Evolutionary conservation across 2,797 vertebrate genomes (phyloP), one percentile per base, ranked within the genome.

Genomic region (Huso huso): DNA sequence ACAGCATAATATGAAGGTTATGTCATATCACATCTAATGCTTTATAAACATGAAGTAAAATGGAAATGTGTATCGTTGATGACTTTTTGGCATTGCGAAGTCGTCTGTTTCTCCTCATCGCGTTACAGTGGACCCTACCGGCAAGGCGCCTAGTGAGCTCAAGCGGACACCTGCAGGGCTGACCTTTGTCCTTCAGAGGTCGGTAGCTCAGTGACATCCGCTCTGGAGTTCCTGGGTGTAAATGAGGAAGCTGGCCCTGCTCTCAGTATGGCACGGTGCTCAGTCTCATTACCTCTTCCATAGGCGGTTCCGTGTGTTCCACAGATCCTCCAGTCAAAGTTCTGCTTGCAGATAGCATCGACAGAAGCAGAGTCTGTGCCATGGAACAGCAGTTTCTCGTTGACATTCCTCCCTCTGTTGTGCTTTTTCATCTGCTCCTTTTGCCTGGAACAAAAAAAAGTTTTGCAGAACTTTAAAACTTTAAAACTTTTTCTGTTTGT

Each of bases 241-340:
- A 18, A 18, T 18, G 18, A 18, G 18, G 18, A 18, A 18, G 18
- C 18, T 18, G 18, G 18, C 18, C 18, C 18, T 18, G 18, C 18
- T 18, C 18, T 18, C 18, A 18, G 18, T 18, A 18, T 18, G 18
- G 18, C 18, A 18, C 18, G 18, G 18, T 18, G 18, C 18, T 18
- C 18, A 18, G 18, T 18, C 18, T 18, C 48, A 12, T 0, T 77
- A 93, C 92, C 92, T 80, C 85, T 89, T 71, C 92, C 92, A 0
- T 89, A 93, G 18, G 80, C 80, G 3, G 90, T 88, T 51, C 87
- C 89, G 0, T 93, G 84, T 50, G 83, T 73, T 18, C 90, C 90
- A 5, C 86, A 89, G 74, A 90, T 75, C 37, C 88, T 82, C 87
- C 90, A 91, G 72, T 93, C 89, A 69, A 93, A 88, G 77, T 93